phyloP scores from a whole-genome alignment of 2,113 vertebrate species.

The Podiceps cristatus region DNA sequence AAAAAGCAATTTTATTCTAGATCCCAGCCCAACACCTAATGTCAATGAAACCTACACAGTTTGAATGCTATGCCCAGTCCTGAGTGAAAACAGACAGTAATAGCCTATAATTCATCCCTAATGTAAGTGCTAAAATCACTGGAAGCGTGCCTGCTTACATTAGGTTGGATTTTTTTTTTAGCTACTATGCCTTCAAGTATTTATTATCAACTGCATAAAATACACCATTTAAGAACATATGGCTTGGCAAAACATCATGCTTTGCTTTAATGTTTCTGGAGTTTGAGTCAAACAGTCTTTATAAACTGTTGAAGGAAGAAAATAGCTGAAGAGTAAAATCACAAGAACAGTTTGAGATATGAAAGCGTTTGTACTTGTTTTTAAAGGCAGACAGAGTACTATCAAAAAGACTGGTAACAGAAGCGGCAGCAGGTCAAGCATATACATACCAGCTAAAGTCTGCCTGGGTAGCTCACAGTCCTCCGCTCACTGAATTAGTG shows the following conservation, averaged over 20 bases:
- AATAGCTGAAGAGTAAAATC: slow-evolving; percentile 11
- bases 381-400: background rate
- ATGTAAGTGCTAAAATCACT: slow-evolving; percentile 13
- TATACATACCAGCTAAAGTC: background rate
- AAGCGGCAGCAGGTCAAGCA: background rate
- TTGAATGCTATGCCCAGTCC: background rate
- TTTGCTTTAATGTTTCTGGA: slow-evolving; percentile 28
- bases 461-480: background rate
- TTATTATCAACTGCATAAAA: slow-evolving; percentile 62
- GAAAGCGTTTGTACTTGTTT: background rate
- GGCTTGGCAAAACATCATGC: slow-evolving; percentile 14
- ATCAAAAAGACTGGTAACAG: background rate
- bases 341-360: background rate
- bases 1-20: background rate
- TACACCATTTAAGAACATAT: slow-evolving; percentile 35
- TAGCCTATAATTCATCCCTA: background rate
- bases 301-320: slow-evolving; percentile 3
- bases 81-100: background rate
- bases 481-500: background rate
- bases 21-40: background rate
- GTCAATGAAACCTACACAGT: background rate
- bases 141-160: background rate
- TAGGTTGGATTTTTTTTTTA: background rate
- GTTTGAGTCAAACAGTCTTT: background rate
- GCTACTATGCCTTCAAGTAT: background rate